Conservation (phyloP, 2,888 invertebrate genomes). For the Cosmia trapezina region DNA sequence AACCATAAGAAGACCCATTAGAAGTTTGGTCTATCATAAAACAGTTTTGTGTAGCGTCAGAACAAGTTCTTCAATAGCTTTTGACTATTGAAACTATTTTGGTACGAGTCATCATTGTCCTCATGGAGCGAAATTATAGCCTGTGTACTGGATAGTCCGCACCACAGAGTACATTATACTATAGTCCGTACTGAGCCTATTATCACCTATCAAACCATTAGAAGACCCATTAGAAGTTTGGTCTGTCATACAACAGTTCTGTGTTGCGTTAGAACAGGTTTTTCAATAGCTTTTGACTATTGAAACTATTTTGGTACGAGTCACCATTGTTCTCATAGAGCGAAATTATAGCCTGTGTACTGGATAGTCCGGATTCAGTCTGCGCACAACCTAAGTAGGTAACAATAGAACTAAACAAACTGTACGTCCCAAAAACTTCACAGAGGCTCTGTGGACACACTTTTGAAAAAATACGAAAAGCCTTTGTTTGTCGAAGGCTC, state of each 20-base stretch:
- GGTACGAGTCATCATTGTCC: neutral
- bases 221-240: no score
- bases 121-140: neutral
- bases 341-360: neutral
- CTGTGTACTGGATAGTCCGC: neutral
- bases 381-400: neutral
- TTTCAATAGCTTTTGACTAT: neutral
- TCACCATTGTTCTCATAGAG: neutral
- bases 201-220: no score
- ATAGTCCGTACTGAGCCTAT: no score
- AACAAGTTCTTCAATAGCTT: neutral
- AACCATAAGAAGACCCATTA: no score
- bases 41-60: no score
- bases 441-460: neutral
- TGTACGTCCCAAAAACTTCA: conserved; percentile 11
- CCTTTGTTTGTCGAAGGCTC: conserved; percentile 66
- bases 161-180: no score
- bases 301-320: neutral
- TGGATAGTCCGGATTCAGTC: neutral
- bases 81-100: neutral
- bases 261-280: neutral
- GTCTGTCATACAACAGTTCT: no score
- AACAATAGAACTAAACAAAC: conserved; percentile 3
- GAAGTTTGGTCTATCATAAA: no score
- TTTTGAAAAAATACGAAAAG: conserved; percentile 59